Evolutionary conservation across 2,113 vertebrate species (phyloP).

Genomic region (Zonotrichia leucophrys): DNA sequence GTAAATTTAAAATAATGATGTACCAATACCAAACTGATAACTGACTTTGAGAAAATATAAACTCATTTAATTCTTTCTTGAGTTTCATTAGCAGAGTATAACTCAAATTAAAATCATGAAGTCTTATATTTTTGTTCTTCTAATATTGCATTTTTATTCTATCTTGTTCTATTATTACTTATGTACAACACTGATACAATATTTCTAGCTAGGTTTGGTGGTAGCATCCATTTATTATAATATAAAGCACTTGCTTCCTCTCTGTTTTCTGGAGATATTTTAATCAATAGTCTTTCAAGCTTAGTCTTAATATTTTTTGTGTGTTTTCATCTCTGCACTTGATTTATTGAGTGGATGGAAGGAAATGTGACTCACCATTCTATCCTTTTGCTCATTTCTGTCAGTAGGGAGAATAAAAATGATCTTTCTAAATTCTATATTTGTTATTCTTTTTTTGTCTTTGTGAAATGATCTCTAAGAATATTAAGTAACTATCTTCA

Average conservation of each 20-base stretch:
- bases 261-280: not conserved
- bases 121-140: not conserved
- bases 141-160: not conserved
- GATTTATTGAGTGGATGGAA: constrained; percentile 2
- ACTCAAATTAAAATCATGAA: not conserved
- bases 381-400: not conserved
- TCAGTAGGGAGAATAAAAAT: not conserved
- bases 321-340: constrained; percentile 13
- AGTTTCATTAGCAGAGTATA: not conserved
- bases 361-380: not conserved
- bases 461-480: not conserved
- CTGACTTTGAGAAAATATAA: not conserved
- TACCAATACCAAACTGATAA: not conserved
- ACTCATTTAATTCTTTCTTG: not conserved
- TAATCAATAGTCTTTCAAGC: constrained; percentile 6
- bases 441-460: not conserved
- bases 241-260: not conserved
- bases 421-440: not conserved
- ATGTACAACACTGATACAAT: not conserved
- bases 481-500: not conserved
- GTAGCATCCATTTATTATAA: not conserved
- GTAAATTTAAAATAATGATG: not conserved
- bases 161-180: not conserved
- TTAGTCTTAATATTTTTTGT: not conserved
- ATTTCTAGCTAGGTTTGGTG: not conserved